A percentile compares a stretch with the other conserved stretches of the same genome.
Evolutionary conservation across 2,888 invertebrate genomes (phyloP).

Genomic region (Standfussiana lucernea): DNA sequence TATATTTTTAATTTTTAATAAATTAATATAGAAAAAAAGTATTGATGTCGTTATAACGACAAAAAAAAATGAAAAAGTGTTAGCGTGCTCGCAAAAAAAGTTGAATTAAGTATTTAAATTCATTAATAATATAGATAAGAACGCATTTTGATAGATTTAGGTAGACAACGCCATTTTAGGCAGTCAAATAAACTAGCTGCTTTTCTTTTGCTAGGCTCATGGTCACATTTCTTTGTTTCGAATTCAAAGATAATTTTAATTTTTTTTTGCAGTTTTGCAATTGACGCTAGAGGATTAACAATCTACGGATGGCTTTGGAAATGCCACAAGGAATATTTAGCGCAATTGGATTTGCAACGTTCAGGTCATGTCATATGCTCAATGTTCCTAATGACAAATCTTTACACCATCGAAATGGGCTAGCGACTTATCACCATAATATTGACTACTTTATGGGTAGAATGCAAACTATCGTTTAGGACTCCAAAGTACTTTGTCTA

Average conservation of each 20-base stretch:
- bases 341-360: background rate
- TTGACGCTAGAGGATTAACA: background rate
- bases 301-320: background rate
- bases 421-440: background rate
- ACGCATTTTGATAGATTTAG: slow-evolving; percentile 18
- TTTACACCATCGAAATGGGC: background rate
- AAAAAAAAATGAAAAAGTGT: background rate
- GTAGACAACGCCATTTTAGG: slow-evolving; percentile 7
- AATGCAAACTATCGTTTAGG: too few species aligned
- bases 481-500: slow-evolving; percentile 14
- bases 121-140: slow-evolving; percentile 22
- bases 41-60: background rate
- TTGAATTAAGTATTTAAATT: background rate
- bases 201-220: background rate
- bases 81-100: background rate
- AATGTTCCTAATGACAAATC: background rate
- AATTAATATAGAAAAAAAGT: slow-evolving; percentile 2
- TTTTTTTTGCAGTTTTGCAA: background rate
- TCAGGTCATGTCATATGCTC: background rate
- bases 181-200: background rate
- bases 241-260: background rate
- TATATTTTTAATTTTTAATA: background rate
- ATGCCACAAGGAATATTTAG: background rate
- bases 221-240: background rate
- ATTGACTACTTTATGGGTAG: background rate